Evolutionary conservation across 2,888 invertebrate genomes (phyloP), one percentile per base, ranked within the genome.

Genomic region (Hyles lineata): DNA sequence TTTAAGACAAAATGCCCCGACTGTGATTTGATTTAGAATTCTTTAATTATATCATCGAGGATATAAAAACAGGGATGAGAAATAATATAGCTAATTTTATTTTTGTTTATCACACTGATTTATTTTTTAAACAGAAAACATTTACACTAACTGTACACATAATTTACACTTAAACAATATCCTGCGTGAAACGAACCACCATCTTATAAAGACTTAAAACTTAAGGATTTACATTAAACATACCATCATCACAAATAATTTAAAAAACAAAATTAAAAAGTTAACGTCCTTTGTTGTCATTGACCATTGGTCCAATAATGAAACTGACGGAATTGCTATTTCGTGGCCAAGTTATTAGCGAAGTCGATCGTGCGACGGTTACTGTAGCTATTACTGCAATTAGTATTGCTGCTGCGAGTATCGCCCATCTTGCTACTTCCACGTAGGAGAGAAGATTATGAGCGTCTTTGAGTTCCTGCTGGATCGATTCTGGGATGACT

Each of bases 241-340:
- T 29, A 29, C 32, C 32, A 29, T 62, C 8, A 32, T 29, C 6
- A 32, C n/a, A n/a, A 59, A 60, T 29, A 32, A 32, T 19, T 32
- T 8, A 62, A 19, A 60, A 25, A 74, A 76, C 74, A 75, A 81
- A 82, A 80, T 72, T 21, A 50, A 74, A 19, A 0, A 23, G 23
- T 70, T 5, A 6, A 77, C 74, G 78, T 25, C 82, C 84, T 90
- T 93, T 93, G 91, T 89, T 91, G 29, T 79, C 79, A 60, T 86
- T 79, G 9, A 78, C 80, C 1, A 79, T 82, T 2, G 91, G 88
- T 1, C 87, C 83, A 67, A 91, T 73, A 74, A 92, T 89, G 75
- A 94, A 93, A 75, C 89, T 93, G 75, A 93, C 90, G 1, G 92
- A 89, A 80, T 92, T 92, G 23, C 84, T 85, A 59, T 85, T 85